Evolutionary conservation across 2,113 vertebrate genomes (phyloP), one percentile per base, ranked within the genome.

Genomic region (Silurus glanis): DNA sequence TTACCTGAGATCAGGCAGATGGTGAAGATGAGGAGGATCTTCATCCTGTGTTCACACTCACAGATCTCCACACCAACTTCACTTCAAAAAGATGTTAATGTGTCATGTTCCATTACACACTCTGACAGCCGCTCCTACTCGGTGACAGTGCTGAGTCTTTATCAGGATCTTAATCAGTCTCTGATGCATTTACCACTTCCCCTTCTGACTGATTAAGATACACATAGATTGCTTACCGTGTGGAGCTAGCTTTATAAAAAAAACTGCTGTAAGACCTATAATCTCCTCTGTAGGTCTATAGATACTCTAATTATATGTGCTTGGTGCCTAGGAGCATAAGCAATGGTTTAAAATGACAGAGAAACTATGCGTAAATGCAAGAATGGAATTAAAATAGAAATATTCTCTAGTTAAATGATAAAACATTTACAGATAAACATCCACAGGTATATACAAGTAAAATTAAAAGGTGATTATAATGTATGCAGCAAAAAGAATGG

Each of bases 1-100:
- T 90, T 58, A 94, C 93, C 92, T 80, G 89, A 88, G 37, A 92
- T 72, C 89, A 84, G 89, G 62, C 28, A 92, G 81, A 90, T 59
- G 9, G 21, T 66, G 62, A 66, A 66, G 62, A 66, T 25, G 23
- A 66, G 62, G 23, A 66, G 62, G 62, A 66, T 66, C 23, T 66
- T 66, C 28, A 47, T 69, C 67, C 67, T 69, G 67, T 37, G 14
- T 69, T 16, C 67, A 69, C 67, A 14, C 37, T 76, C 74, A 55
- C 49, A 76, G 10, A 76, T 49, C 16, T 55, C 21, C 23, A 55
- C 45, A 47, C 37, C 5, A 19, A 23, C 49, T 76, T 12, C 21
- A 6, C 74, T 55, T 78, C 51, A 76, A 23, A 76, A 78, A 78
- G 23, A 28, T 56, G 56, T 56, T 78, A 78, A 78, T 56, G 75